These are phyloP conservation scores for Caenorhabditis tropicalis DNA, from an alignment of 1,140 invertebrate species.

Conservation along the genomic window DNA sequence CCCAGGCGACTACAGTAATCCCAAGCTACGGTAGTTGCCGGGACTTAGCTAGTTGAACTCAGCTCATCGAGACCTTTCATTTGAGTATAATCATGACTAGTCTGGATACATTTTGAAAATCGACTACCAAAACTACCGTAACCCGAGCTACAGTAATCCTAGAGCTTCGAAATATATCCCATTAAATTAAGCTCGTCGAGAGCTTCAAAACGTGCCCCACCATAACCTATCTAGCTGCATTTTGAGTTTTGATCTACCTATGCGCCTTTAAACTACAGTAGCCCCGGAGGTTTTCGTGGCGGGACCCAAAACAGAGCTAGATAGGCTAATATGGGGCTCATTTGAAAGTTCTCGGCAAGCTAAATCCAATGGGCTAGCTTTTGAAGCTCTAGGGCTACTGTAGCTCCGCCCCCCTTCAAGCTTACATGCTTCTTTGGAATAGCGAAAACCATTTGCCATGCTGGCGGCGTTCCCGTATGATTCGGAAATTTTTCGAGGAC, in stretches of 20 bases:
- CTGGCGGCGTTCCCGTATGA: slow-evolving; percentile 32
- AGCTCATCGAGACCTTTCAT: too few relatives aligned
- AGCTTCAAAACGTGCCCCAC: too few relatives aligned
- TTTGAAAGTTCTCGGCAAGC: not conserved
- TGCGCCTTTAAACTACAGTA: not conserved
- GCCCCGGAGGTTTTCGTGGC: not conserved
- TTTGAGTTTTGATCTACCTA: not conserved
- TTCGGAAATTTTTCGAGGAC: not conserved
- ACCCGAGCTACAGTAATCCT: too few relatives aligned
- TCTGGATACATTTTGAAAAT: too few relatives aligned
- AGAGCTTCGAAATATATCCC: too few relatives aligned
- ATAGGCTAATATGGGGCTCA: not conserved
- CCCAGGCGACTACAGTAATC: too few relatives aligned
- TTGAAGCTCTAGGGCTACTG: not conserved
- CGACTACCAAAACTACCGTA: too few relatives aligned
- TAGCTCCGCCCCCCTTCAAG: not conserved
- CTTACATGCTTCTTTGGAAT: slow-evolving; percentile 32
- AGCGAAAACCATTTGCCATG: not conserved
- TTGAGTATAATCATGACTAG: too few relatives aligned
- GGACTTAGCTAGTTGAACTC: too few relatives aligned
- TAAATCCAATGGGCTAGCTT: not conserved
- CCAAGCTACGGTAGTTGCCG: too few relatives aligned
- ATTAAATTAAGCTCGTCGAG: too few relatives aligned
- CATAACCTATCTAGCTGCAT: too few relatives aligned
- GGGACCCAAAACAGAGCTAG: not conserved